Evolutionary conservation across 2,797 vertebrate species (phyloP), one percentile per base, ranked within the genome.

Genomic region (Channa striata): DNA sequence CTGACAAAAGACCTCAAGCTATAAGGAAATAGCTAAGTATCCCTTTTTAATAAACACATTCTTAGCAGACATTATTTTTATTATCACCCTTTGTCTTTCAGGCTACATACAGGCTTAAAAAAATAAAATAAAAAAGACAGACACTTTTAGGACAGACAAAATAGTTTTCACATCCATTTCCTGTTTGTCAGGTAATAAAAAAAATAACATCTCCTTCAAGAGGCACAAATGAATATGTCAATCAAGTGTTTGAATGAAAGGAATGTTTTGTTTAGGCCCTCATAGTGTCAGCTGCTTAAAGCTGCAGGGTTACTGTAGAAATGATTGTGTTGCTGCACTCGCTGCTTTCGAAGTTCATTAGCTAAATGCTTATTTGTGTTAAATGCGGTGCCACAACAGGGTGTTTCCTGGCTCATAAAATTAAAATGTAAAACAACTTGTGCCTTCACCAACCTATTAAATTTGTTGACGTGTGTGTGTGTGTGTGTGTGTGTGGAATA

Each of bases 391-490:
- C 63, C 65, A 47, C 78, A 65, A 83, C 83, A 74, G 74, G 76
- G 68, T 81, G 53, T 82, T 87, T 82, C 52, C 68, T 61, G 48
- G 43, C 77, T 77, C 54, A 50, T 59, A 61, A 60, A 78, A 82
- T 81, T 81, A 72, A 82, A 80, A 78, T 72, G 69, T 67, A 71
- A 79, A 73, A 75, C 16, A n/a, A 60, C 61, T 61, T 51, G 52
- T 64, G 37, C 23, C 67, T 83, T 81, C 65, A 72, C 62, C 57
- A 81, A 83, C 78, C 81, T 82, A 75, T 87, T 82, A 72, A 81
- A 70, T 72, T 39, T 39, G 63, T 64, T 54, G 19, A n/a, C 10
- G 33, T 51, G 10, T 50, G 53, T 61, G 50, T 44, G 49, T 53
- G 39, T 36, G 33, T 40, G 25, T 57, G 59, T 44, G 67, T 59